A percentile compares a stretch with the other conserved stretches of the same genome.
These are phyloP conservation scores for Epiblema foenella DNA, from an alignment of 2,888 invertebrate genomes.

Conservation along the genomic window DNA sequence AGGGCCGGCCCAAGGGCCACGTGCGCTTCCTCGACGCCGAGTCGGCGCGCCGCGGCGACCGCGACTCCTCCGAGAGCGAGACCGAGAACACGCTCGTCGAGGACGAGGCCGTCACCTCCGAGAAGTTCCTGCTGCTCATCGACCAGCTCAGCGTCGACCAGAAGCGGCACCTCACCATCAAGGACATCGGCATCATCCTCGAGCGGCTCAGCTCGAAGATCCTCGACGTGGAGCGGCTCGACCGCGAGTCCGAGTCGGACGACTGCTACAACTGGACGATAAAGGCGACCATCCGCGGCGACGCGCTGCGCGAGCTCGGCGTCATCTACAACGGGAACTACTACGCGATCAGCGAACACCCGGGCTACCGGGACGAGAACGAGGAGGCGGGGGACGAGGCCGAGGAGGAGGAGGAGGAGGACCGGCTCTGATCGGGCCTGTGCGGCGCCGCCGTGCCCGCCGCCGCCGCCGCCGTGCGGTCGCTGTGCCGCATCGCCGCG, in stretches of 20 bases:
- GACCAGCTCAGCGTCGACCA: conserved; percentile 97
- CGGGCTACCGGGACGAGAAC: conserved; percentile 95
- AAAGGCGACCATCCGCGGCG: conserved; percentile 96
- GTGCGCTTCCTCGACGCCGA: conserved; percentile 94
- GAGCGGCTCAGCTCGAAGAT: conserved; percentile 97
- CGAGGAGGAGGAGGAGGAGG: conserved; percentile 93
- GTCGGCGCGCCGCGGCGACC: conserved; percentile 86
- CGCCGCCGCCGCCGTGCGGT: conserved; percentile 75
- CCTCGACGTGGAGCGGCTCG: conserved; percentile 95
- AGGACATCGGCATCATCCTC: conserved; percentile 97
- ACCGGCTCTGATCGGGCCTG: conserved; percentile 86
- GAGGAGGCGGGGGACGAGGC: conserved; percentile 94
- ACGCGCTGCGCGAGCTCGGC: conserved; percentile 95
- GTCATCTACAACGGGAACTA: conserved; percentile 98
- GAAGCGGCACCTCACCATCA: conserved; percentile 95
- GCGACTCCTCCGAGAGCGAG: conserved; percentile 96
- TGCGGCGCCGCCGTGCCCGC: conserved; percentile 81
- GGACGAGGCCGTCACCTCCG: conserved; percentile 94
- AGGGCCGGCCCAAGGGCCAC: conserved; percentile 89
- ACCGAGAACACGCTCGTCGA: conserved; percentile 97
- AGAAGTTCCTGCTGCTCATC: conserved; percentile 96
- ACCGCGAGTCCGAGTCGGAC: conserved; percentile 96
- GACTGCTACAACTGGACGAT: conserved; percentile 99
- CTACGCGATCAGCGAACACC: conserved; percentile 97
- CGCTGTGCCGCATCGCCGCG: conserved; percentile 72